A percentile compares a stretch with the other conserved stretches of the same genome.
phyloP scores from a whole-genome alignment of 2,888 invertebrate species.

The Macaria notata region DNA sequence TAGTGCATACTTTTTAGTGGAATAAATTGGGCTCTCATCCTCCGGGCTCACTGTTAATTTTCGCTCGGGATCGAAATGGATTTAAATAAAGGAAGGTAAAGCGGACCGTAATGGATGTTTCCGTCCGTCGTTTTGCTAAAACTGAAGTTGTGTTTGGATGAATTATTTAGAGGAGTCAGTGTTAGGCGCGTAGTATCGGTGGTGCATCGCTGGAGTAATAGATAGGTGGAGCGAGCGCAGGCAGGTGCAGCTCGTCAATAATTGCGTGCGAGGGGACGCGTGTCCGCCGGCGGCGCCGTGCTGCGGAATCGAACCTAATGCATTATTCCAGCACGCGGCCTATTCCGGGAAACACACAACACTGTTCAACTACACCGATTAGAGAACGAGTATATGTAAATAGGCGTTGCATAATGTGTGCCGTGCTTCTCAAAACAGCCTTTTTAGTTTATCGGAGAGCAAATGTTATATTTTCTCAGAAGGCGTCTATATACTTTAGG shows the following conservation, averaged over 20 bases:
- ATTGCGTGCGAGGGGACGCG: slow-evolving; percentile 24
- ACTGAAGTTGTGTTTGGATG: not conserved
- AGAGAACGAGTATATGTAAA: slow-evolving; percentile 23
- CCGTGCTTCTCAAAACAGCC: slow-evolving; percentile 3
- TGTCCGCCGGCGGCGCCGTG: slow-evolving; percentile 17
- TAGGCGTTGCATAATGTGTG: slow-evolving; percentile 14
- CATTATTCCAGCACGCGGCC: slow-evolving; percentile 34
- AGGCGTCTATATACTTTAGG: slow-evolving; percentile 8
- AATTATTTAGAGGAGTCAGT: not conserved
- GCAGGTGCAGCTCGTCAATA: slow-evolving; percentile 31
- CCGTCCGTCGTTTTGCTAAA: slow-evolving; percentile 25
- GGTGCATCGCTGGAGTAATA: not conserved
- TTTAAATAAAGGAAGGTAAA: slow-evolving; percentile 34
- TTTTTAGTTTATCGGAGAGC: slow-evolving; percentile 11
- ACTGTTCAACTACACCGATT: slow-evolving; percentile 26
- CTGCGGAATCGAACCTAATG: slow-evolving; percentile 34
- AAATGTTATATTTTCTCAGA: slow-evolving; percentile 11
- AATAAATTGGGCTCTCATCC: slow-evolving; percentile 32
- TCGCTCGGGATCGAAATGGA: slow-evolving; percentile 28
- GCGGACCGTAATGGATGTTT: slow-evolving; percentile 28
- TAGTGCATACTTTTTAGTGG: slow-evolving; percentile 36
- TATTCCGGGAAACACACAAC: slow-evolving; percentile 32
- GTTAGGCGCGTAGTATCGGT: slow-evolving; percentile 1
- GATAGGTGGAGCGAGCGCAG: slow-evolving; percentile 13
- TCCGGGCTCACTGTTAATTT: slow-evolving; percentile 32